These are phyloP conservation scores for Oceanodroma leucorhoa DNA, from an alignment of 2,797 vertebrate genomes.

Conservation along the genomic window DNA sequence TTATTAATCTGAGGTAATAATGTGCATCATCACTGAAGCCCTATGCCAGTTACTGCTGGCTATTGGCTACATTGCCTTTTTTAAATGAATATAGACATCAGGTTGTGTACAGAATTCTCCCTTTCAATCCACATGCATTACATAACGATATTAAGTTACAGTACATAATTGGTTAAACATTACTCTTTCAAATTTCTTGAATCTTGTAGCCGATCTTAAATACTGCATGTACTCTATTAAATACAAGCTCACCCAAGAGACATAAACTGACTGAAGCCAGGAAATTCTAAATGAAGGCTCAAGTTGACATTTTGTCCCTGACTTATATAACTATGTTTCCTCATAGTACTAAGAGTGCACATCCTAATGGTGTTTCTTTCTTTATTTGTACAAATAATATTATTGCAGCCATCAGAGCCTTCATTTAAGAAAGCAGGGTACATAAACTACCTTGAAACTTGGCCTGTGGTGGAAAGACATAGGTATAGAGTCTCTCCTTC, in stretches of 20 bases:
- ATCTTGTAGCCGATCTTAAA: not conserved
- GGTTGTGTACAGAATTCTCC: not conserved
- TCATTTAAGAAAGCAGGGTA: not conserved
- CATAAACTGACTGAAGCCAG: not conserved
- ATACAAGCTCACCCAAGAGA: conserved; percentile 24
- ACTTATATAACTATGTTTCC: not conserved
- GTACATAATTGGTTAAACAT: not conserved
- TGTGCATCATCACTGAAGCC: not conserved
- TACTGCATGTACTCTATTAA: conserved; percentile 23
- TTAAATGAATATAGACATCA: not conserved
- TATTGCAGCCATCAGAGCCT: conserved; percentile 1
- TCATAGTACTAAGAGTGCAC: not conserved
- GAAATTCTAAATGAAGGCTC: conserved; percentile 38
- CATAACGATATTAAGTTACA: not conserved
- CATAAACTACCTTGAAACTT: not conserved
- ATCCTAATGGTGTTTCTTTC: not conserved
- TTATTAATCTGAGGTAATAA: not conserved
- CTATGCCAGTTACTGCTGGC: not conserved
- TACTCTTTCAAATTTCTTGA: not conserved
- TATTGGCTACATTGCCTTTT: not conserved
- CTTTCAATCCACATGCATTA: not conserved
- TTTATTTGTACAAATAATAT: conserved; percentile 19
- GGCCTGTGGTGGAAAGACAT: not conserved
- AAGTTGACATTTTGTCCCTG: not conserved
- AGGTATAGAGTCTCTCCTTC: not conserved